These are phyloP conservation scores for Lepisosteus osseus DNA, from an alignment of 2,113 vertebrate genomes.

Conservation along the genomic window DNA sequence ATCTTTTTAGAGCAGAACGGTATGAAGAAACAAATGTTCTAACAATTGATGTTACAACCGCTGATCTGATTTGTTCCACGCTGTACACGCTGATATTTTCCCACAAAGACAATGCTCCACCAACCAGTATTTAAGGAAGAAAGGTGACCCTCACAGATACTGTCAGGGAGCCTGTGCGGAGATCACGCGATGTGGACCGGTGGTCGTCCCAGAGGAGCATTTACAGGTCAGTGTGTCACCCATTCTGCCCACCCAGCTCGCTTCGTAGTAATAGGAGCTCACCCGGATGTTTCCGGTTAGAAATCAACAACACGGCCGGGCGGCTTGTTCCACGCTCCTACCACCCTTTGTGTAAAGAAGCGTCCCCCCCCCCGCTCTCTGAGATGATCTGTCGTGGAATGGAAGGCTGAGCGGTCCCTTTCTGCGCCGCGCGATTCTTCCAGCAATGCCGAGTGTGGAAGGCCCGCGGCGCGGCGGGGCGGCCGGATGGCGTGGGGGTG, in stretches of 20 bases:
- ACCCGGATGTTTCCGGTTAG: too few relatives aligned
- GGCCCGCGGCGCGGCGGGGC: conserved; percentile 68
- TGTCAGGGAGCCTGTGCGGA: conserved; percentile 84
- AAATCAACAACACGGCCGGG: too few relatives aligned
- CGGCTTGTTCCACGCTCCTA: too few relatives aligned
- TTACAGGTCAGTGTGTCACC: conserved; percentile 75
- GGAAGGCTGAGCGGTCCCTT: background rate
- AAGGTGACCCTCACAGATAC: conserved; percentile 87
- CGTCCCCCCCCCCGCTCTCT: too few relatives aligned
- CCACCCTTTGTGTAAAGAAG: too few relatives aligned
- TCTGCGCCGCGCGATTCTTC: background rate
- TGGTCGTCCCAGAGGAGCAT: conserved; percentile 87
- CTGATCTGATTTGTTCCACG: too few relatives aligned
- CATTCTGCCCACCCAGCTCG: too few relatives aligned
- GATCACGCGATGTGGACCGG: conserved; percentile 85
- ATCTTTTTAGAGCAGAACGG: too few relatives aligned
- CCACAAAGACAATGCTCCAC: conserved; percentile 83
- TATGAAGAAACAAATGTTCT: too few relatives aligned
- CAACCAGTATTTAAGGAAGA: conserved; percentile 88
- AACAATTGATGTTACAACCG: too few relatives aligned
- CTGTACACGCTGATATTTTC: conserved; percentile 20
- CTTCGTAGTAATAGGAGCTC: too few relatives aligned
- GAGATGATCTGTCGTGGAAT: too few relatives aligned
- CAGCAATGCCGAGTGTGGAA: conserved; percentile 88
- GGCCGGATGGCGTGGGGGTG: conserved; percentile 77